A percentile compares a stretch with the other conserved stretches of the same genome.
These are phyloP conservation scores for Staurois parvus DNA, from an alignment of 2,797 vertebrate species.

Conservation along the genomic window DNA sequence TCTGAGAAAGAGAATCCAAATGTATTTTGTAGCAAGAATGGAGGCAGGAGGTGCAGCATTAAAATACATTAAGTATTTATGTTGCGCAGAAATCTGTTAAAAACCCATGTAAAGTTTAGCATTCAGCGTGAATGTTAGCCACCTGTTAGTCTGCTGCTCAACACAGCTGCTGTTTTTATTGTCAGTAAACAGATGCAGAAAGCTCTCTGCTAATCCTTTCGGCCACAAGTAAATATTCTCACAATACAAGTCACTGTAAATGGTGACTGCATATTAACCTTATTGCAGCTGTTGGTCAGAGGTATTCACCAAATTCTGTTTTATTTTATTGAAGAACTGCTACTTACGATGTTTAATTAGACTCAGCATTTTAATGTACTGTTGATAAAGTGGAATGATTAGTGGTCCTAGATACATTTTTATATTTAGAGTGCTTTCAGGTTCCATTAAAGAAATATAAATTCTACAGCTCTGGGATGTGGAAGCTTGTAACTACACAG, in stretches of 20 bases:
- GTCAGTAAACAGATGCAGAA: slow-evolving; percentile 84
- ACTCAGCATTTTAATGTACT: not conserved
- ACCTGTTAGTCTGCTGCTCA: slow-evolving; percentile 80
- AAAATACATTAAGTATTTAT: slow-evolving; percentile 61
- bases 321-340: slow-evolving; percentile 37
- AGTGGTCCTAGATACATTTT: not conserved
- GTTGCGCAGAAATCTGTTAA: slow-evolving; percentile 59
- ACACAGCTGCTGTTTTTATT: slow-evolving; percentile 84
- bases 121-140: slow-evolving; percentile 75
- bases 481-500: not conserved
- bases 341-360: slow-evolving; percentile 27
- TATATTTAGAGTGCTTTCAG: not conserved
- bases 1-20: slow-evolving; percentile 70
- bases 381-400: not conserved
- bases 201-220: slow-evolving; percentile 80
- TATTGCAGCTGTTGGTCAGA: slow-evolving; percentile 70
- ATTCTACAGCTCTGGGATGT: not conserved
- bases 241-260: slow-evolving; percentile 66
- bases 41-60: slow-evolving; percentile 71
- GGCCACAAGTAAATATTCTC: slow-evolving; percentile 77
- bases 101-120: slow-evolving; percentile 71
- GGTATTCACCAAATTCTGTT: slow-evolving; percentile 29
- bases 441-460: not conserved
- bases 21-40: slow-evolving; percentile 72
- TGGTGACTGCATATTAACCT: slow-evolving; percentile 74